These are phyloP conservation scores for Pipistrellus nathusii DNA, from an alignment of 2,797 vertebrate genomes.

Conservation along the genomic window DNA sequence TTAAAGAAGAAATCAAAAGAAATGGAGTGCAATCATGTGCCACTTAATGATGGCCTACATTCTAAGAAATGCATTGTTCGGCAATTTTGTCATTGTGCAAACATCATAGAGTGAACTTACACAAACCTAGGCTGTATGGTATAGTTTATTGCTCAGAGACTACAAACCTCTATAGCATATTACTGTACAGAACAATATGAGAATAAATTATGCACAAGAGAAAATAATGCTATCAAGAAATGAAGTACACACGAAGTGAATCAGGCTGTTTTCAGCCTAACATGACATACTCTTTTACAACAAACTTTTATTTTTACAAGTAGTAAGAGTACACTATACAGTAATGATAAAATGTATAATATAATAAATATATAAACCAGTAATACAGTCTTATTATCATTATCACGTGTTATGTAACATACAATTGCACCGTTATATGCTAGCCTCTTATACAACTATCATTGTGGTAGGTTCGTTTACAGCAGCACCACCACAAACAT, in stretches of 20 bases:
- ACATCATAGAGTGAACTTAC: background rate
- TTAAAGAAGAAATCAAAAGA: constrained; percentile 33
- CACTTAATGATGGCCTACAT: background rate
- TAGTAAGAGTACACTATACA: background rate
- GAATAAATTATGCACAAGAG: background rate
- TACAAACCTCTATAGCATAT: background rate
- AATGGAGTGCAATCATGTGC: background rate
- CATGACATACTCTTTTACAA: background rate
- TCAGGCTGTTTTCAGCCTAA: background rate
- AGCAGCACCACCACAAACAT: background rate
- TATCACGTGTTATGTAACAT: background rate
- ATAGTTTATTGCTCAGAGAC: background rate
- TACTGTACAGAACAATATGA: background rate
- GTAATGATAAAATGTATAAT: background rate
- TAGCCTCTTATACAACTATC: background rate
- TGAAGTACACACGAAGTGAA: background rate
- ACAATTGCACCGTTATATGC: background rate
- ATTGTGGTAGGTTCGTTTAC: background rate
- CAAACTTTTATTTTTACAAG: background rate
- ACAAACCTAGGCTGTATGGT: background rate
- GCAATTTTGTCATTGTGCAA: background rate
- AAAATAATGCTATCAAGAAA: background rate
- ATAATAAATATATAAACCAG: background rate
- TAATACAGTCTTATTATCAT: background rate
- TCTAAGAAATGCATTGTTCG: background rate